Percentiles rank a stretch among this genome's conserved stretches.
Conservation (phyloP, 2,113 vertebrate genomes). For the Podocnemis expansa region DNA sequence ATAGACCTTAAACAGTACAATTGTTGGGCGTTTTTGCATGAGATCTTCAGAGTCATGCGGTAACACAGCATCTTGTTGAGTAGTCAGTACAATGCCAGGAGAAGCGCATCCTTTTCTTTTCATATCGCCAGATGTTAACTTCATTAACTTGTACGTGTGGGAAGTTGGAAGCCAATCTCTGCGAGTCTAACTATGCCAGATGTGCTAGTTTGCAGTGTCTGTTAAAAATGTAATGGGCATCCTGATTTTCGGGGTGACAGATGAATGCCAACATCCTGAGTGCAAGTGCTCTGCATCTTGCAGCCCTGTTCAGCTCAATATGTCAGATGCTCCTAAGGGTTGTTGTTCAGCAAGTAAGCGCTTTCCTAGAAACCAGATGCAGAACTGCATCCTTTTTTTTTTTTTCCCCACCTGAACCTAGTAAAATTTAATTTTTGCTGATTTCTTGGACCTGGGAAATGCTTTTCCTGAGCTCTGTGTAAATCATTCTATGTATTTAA, state of each 20-base stretch:
- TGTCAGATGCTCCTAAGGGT: background rate
- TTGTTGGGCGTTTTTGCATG: background rate
- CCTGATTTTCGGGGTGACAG: background rate
- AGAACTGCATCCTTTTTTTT: background rate
- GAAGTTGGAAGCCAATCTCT: background rate
- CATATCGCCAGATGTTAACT: background rate
- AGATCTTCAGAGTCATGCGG: background rate
- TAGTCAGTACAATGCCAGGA: accelerated
- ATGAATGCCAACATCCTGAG: background rate
- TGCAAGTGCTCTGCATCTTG: background rate
- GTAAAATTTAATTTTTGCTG: background rate
- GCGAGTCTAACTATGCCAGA: background rate
- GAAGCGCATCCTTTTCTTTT: background rate
- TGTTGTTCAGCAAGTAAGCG: background rate
- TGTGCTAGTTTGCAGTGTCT: accelerated
- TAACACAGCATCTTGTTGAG: background rate
- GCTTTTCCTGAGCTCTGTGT: constrained; percentile 16
- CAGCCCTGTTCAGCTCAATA: background rate
- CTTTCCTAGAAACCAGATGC: background rate
- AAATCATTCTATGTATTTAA: too few relatives aligned
- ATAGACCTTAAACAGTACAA: too few relatives aligned
- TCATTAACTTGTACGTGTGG: background rate
- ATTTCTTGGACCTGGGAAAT: background rate
- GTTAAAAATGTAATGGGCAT: background rate
- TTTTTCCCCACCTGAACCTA: background rate